Conservation (phyloP, 1,140 invertebrate genomes). For the Vollenhovia emeryi region DNA sequence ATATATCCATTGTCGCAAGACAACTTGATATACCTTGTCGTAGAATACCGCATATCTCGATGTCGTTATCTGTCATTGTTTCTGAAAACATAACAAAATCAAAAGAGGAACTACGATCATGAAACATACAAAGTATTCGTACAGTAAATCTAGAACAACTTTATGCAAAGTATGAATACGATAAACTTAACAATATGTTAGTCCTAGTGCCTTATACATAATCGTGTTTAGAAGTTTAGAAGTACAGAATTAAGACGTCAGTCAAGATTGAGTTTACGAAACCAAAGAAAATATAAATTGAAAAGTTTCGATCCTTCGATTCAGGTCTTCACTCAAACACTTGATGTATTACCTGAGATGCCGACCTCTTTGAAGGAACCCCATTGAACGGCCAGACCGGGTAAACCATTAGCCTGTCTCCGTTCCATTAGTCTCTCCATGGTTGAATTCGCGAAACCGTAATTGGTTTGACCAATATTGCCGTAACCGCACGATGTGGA, state of each 20-base stretch:
- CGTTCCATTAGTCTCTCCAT: slow-evolving; percentile 98
- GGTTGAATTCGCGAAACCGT: slow-evolving; percentile 97
- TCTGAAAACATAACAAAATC: slow-evolving; percentile 83
- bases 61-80: slow-evolving; percentile 95
- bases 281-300: too few species aligned
- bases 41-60: slow-evolving; percentile 95
- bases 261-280: too few species aligned
- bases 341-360: slow-evolving; percentile 86
- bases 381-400: slow-evolving; percentile 97
- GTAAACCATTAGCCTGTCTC: slow-evolving; percentile 92
- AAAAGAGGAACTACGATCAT: not conserved
- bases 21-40: slow-evolving; percentile 97
- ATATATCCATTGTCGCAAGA: slow-evolving; percentile 93
- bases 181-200: not conserved
- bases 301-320: too few species aligned
- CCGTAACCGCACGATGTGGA: slow-evolving; percentile 97
- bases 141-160: not conserved
- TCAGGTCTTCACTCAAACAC: too few species aligned
- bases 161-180: not conserved
- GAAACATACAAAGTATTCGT: not conserved
- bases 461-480: slow-evolving; percentile 97
- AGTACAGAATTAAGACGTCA: too few species aligned
- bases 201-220: too few species aligned
- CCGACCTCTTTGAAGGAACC: slow-evolving; percentile 99
- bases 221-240: too few species aligned